Evolutionary conservation across 1,140 invertebrate species (phyloP), one percentile per base, ranked within the genome.

Genomic region (Nilaparvata lugens): DNA sequence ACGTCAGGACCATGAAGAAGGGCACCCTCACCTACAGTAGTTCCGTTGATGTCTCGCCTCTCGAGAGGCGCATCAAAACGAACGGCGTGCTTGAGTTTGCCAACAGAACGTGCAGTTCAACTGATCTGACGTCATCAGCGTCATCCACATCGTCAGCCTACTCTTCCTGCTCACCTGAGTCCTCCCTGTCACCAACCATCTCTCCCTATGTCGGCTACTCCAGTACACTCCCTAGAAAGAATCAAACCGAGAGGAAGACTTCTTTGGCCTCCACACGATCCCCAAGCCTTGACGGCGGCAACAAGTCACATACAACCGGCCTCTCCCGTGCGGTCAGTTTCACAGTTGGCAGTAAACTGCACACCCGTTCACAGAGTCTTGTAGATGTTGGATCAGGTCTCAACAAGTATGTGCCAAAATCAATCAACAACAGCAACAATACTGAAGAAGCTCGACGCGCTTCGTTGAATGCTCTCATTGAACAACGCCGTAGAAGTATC

Each of bases 401-500:
- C 13, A 60, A 60, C 38, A 60, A 52, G 28, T 60, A 38, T 28
- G 43, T 60, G 51, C 58, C 58, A 60, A 60, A 52, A 16, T 28
- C 35, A 18, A 38, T 56, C 24, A 18, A 28, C 2, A 18, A 18
- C 18, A 28, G 11, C 7, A 24, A 13, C 35, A 57, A 21, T 9
- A 55, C 48, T 19, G 65, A 66, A 38, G 65, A 66, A 23, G 58
- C 59, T 56, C 75, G 80, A 60, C 76, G 76, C 59, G 78, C 77
- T 58, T 83, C 83, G 60, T 70, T 82, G 63, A 83, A 80, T 70
- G 79, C 83, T 61, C 68, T 89, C 57, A 82, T 89, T 62, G 91
- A 93, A 71, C 88, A 91, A 71, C 77, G 89, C 48, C 81, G 85
- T 65, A 84, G 85, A 67, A 87, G 85, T 21, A 83, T 91, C 68